phyloP scores from a whole-genome alignment of 2,888 invertebrate species.

The Nipponacmea schrenckii region DNA sequence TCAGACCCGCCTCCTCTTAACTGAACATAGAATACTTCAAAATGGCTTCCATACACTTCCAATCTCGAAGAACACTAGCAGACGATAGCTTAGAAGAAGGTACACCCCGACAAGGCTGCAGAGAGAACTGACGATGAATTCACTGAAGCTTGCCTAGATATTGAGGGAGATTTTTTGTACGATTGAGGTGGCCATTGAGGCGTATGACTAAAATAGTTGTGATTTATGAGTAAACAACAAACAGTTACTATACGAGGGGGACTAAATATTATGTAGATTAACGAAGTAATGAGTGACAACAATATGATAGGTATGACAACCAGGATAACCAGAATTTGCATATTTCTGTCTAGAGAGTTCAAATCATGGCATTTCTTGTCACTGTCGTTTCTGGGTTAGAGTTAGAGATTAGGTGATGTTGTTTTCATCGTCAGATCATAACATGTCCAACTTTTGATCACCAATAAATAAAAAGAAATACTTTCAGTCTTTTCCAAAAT shows the following conservation, averaged over 20 bases:
- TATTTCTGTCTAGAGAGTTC: too few species aligned
- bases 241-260: not conserved
- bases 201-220: not conserved
- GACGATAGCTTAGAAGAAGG: not conserved
- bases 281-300: too few species aligned
- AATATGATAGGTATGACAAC: too few species aligned
- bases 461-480: too few species aligned
- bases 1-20: slow-evolving; percentile 1
- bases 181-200: slow-evolving; percentile 7
- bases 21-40: slow-evolving; percentile 1
- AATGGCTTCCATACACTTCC: slow-evolving; percentile 1
- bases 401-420: too few species aligned
- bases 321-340: too few species aligned
- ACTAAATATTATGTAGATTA: too few species aligned
- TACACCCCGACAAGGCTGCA: not conserved
- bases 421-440: too few species aligned
- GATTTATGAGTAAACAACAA: not conserved
- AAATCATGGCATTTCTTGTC: too few species aligned
- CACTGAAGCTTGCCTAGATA: not conserved
- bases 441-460: too few species aligned
- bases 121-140: not conserved
- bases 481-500: too few species aligned
- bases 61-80: slow-evolving; percentile 1
- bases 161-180: not conserved
- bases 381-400: too few species aligned